phyloP scores from a whole-genome alignment of 2,113 vertebrate species.

The Centrocercus urophasianus region DNA sequence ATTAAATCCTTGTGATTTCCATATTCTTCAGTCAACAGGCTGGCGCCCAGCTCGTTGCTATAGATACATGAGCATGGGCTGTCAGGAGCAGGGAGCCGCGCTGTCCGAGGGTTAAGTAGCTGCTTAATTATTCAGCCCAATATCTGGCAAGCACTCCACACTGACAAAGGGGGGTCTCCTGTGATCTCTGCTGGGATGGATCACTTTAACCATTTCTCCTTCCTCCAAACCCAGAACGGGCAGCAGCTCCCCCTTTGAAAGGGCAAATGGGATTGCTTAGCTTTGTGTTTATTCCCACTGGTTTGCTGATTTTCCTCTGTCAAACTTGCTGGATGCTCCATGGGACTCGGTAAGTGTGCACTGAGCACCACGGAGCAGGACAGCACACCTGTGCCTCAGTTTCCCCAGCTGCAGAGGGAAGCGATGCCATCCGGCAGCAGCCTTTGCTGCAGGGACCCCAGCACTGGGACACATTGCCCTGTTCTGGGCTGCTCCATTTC shows the following conservation, averaged over 20 bases:
- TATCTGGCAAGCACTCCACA: conserved; percentile 35
- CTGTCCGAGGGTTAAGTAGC: conserved; percentile 50
- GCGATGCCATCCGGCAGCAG: rapidly evolving
- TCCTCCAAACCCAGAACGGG: not conserved
- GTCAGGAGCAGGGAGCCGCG: conserved; percentile 34
- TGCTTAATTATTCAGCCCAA: conserved; percentile 57
- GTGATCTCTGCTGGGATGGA: not conserved
- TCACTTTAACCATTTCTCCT: conserved; percentile 9
- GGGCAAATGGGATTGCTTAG: not conserved
- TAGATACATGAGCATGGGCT: conserved; percentile 43
- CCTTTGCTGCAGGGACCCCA: rapidly evolving
- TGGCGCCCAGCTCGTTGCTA: conserved; percentile 50
- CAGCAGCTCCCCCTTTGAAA: not conserved
- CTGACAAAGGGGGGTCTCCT: conserved; percentile 19
- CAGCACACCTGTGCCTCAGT: not conserved
- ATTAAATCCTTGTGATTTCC: conserved; percentile 64
- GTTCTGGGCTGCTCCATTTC: not conserved
- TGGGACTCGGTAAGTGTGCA: not conserved
- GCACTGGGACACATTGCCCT: rapidly evolving
- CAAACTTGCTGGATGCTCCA: not conserved
- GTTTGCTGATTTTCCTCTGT: not conserved
- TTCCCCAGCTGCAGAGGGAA: not conserved
- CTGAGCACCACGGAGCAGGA: not conserved
- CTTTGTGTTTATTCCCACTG: not conserved
- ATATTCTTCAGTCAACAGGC: conserved; percentile 50